Evolutionary conservation across 2,888 invertebrate species (phyloP), one percentile per base, ranked within the genome.

Genomic region (Heliothis peltigera): DNA sequence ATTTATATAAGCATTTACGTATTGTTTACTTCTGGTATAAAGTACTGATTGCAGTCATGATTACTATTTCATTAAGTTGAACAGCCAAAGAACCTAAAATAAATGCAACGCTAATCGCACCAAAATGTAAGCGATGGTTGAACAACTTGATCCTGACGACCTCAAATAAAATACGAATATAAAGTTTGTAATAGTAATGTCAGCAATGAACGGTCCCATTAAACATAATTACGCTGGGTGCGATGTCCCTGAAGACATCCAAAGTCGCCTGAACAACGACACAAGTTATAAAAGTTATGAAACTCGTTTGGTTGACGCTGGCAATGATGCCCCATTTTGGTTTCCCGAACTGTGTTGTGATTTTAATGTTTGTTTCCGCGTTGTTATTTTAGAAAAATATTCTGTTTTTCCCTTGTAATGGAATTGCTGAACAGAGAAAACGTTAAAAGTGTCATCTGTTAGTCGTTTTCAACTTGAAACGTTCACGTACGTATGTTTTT

Each of bases 181-280:
- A 86, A 91, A 89, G 86, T 90, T 89, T 84, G 78, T 87, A 84
- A 86, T 88, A 86, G 87, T 88, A 90, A 91, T 87, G 86, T 83
- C 76, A 64, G 77, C 87, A 86, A 89, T 91, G 89, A 92, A 89
- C 91, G 90, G 74, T 81, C 58, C 82, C 89, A 89, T 92, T 91
- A 91, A 89, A 88, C 86, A 89, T 91, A 89, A 91, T 91, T 88
- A 91, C 89, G 78, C 18, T 49, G 39, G 64, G 77, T 76, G 77
- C 75, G 77, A 80, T 77, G 79, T 81, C 83, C 80, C 80, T 75
- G 79, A 84, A 86, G 86, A 85, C 83, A 82, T 76, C 79, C 65
- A 76, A 83, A 79, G 77, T 78, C 77, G 70, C 78, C 79, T 79
- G 74, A 78, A 72, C 68, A 71, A 70, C 69, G 82, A 76, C 78